phyloP scores from a whole-genome alignment of 2,797 vertebrate genomes.

The Anabacerthia variegaticeps region DNA sequence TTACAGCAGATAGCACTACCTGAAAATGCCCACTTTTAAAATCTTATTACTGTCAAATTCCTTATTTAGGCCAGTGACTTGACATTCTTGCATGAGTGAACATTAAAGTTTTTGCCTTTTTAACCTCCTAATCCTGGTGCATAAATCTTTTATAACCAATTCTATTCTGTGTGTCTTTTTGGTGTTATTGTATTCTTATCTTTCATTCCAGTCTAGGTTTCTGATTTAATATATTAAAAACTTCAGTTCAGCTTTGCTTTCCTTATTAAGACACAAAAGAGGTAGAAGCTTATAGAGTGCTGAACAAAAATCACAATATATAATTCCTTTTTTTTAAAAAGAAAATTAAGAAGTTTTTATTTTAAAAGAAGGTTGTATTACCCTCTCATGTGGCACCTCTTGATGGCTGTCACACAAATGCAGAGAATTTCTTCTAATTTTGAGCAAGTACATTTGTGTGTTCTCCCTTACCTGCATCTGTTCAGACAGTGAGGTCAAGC shows the following conservation, averaged over 20 bases:
- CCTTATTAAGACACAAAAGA: constrained; percentile 29
- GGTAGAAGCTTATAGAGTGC: not conserved
- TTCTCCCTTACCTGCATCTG: not conserved
- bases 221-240: constrained; percentile 57
- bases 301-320: not conserved
- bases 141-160: constrained; percentile 74
- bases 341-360: not conserved
- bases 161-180: constrained; percentile 65
- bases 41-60: constrained; percentile 71
- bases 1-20: constrained; percentile 46
- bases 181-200: constrained; percentile 69
- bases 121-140: constrained; percentile 71
- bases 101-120: constrained; percentile 74
- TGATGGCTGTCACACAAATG: not conserved
- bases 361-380: not conserved
- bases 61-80: constrained; percentile 67
- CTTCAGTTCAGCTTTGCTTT: not conserved
- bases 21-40: constrained; percentile 70
- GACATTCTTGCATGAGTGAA: constrained; percentile 72
- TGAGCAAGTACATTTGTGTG: not conserved
- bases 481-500: not conserved
- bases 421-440: not conserved
- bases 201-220: constrained; percentile 66
- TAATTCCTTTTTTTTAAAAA: not conserved
- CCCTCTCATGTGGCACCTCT: not conserved